A percentile compares a stretch with the other conserved stretches of the same genome.
Evolutionary conservation across 1,140 invertebrate species (phyloP).

Genomic region (Solen grandis): DNA sequence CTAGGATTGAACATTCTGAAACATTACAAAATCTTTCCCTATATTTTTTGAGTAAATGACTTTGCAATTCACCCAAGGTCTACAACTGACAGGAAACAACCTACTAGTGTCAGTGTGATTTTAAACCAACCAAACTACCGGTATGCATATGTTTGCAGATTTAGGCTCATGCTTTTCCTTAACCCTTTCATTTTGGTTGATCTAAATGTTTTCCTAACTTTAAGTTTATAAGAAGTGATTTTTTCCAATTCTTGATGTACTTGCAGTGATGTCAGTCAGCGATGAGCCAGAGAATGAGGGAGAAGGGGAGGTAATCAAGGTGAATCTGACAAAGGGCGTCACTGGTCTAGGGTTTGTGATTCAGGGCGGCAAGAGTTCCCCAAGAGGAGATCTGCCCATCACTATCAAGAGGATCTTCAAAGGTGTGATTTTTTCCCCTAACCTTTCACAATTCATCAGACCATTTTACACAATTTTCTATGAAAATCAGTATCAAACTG

Average conservation of each 20-base stretch:
- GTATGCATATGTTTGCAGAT: background rate
- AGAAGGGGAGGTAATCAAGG: constrained; percentile 53
- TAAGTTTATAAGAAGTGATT: background rate
- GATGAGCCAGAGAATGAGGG: constrained; percentile 35
- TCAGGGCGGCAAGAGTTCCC: constrained; percentile 94
- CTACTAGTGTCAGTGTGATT: too few relatives aligned
- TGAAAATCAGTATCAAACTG: too few relatives aligned
- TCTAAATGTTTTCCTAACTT: background rate
- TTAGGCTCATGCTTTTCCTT: background rate
- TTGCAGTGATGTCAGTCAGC: constrained; percentile 38
- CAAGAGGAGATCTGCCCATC: constrained; percentile 92
- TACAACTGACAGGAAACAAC: too few relatives aligned
- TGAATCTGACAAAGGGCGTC: constrained; percentile 87
- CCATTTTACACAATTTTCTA: too few relatives aligned
- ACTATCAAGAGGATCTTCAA: constrained; percentile 95
- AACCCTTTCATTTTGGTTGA: background rate
- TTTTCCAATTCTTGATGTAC: background rate
- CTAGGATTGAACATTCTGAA: too few relatives aligned
- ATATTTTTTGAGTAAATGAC: too few relatives aligned
- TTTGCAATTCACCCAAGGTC: too few relatives aligned
- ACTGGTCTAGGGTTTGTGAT: constrained; percentile 95
- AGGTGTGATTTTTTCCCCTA: too few relatives aligned
- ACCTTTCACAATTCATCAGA: too few relatives aligned
- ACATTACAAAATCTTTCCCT: too few relatives aligned
- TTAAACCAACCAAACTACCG: too few relatives aligned